Evolutionary conservation across 2,113 vertebrate species (phyloP).

Genomic region (Sinocyclocheilus rhinocerous): DNA sequence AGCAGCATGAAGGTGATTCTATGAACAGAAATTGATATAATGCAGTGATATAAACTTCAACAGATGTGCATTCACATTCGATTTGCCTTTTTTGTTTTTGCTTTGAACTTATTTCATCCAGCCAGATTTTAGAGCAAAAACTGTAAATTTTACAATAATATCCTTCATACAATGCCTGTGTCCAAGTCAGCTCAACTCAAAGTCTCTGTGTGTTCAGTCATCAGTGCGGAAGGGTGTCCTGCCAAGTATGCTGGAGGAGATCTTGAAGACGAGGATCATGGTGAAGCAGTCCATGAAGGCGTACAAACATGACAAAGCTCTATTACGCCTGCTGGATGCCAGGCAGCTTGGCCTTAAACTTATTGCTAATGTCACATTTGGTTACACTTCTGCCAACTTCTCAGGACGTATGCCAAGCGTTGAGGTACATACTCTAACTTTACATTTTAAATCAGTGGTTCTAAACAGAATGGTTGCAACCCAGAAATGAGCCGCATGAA

Average conservation of each 20-base stretch:
- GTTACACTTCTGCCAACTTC: conserved; percentile 92
- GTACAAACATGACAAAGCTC: conserved; percentile 87
- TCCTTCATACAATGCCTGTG: background rate
- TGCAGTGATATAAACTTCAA: background rate
- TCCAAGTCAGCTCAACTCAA: background rate
- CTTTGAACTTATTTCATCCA: background rate
- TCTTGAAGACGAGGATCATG: conserved; percentile 93
- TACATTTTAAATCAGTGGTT: background rate
- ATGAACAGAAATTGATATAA: background rate
- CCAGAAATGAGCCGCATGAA: background rate
- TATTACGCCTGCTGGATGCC: conserved; percentile 89
- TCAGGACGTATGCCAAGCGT: conserved; percentile 95
- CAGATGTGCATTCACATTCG: too few species aligned
- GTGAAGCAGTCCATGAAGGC: conserved; percentile 94
- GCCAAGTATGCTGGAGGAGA: conserved; percentile 96
- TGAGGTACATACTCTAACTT: conserved; percentile 76
- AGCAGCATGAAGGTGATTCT: background rate
- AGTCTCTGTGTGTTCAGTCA: conserved; percentile 72
- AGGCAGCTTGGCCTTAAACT: conserved; percentile 96
- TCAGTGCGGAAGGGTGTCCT: conserved; percentile 92
- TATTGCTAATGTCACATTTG: conserved; percentile 95
- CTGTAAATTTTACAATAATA: background rate
- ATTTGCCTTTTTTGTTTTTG: background rate
- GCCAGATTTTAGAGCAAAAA: background rate
- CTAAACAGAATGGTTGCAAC: background rate